Conservation (phyloP, 2,113 vertebrate genomes). For the Oreotragus oreotragus region DNA sequence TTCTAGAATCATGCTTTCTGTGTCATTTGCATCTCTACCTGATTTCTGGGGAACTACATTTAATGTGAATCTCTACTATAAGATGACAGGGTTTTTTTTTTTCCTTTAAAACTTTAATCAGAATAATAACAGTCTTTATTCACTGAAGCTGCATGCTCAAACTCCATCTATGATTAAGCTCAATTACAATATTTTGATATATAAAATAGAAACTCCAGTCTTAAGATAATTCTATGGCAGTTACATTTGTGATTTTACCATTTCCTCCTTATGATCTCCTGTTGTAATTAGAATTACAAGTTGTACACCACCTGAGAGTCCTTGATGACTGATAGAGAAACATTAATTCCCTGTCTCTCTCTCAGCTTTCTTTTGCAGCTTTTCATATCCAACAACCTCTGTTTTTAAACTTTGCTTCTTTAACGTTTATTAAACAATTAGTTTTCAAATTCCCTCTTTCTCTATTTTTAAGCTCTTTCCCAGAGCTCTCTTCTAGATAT, state of each 20-base stretch:
- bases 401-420: not conserved
- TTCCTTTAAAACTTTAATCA: not conserved
- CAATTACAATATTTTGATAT: not conserved
- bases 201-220: not conserved
- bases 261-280: not conserved
- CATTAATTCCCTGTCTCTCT: not conserved
- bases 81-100: not conserved
- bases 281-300: not conserved
- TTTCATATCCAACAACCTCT: not conserved
- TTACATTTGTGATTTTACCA: not conserved
- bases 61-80: not conserved
- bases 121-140: not conserved
- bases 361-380: not conserved
- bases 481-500: not conserved
- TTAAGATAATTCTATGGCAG: not conserved
- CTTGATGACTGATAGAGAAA: not conserved
- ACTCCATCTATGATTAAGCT: not conserved
- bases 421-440: not conserved
- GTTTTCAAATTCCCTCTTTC: not conserved
- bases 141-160: not conserved
- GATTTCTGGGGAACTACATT: not conserved
- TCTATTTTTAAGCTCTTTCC: not conserved
- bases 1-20: not conserved
- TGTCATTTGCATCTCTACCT: not conserved
- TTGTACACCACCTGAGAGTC: not conserved